Base-by-base conservation (phyloP, 2,888 invertebrate genomes). In the Dione juno region DNA sequence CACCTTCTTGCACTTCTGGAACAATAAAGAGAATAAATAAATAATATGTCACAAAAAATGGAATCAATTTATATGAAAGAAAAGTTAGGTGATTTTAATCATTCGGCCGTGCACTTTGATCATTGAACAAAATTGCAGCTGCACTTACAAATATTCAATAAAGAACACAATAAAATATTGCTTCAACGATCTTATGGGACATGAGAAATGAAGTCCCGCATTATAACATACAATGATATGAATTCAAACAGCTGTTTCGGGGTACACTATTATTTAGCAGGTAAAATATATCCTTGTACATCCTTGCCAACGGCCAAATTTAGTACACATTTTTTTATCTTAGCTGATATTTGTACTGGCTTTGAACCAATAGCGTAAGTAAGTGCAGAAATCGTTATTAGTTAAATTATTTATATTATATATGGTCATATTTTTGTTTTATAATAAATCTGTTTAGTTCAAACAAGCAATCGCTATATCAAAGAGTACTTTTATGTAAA, bases 1-100 rank as follows among this genome's bases (percentile, higher is more conserved):
- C 61, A 64, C 64, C 82, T 82, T 82, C 83, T 82, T 91, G 92
- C 92, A 92, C 92, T 84, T 82, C 92, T 92, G 89, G 68, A 91
- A 90, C 85, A 90, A 89, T 77, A 75, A 78, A 78, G 78, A 69
- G 40, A 71, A 70, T 73, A 59, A 40, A 66, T 72, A 58, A 74
- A 66, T 77, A 57, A 77, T 71, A 59, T 64, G 61, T 71, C 53
- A 53, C 61, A 50, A 64, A 52, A 61, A 43, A 14, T 61, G 61
- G 21, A 19, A 64, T 14, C 19, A 11, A 50, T 64, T 37, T 50
- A n/a, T 19, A n/a, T 19, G 6, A 50, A 50, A 50, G 37, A 64
- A 50, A 50, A 50, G 19, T 28, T 48, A n/a, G 66, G 66, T 59
- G 58, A 59, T 68, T 66, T 68, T 54, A 66, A 69, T 65, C 58